These are phyloP conservation scores for Tethya wilhelma DNA, from an alignment of 37 sponge, comb jelly and placozoan genomes.

Conservation along the genomic window DNA sequence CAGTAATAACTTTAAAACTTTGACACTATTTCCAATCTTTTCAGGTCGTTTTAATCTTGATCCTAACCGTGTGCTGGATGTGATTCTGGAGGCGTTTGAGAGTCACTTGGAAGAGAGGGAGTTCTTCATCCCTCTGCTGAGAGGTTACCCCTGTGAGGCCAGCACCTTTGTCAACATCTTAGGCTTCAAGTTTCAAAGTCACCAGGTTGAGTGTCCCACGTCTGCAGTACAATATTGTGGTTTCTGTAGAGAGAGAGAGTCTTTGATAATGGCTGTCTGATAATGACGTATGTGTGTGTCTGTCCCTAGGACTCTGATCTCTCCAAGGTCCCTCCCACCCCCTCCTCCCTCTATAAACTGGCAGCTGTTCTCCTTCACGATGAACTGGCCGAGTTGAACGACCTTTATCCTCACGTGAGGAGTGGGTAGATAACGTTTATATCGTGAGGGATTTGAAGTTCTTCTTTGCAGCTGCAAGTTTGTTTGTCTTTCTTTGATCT, in stretches of 20 bases:
- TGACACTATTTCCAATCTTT: no score
- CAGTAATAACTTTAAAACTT: no score
- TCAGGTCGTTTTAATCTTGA: conserved; percentile 93
- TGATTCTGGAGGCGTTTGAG: conserved; percentile 93
- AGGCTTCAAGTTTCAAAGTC: conserved; percentile 89
- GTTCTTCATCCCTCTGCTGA: conserved; percentile 80
- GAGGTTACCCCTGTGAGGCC: conserved; percentile 73
- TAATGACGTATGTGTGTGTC: not conserved
- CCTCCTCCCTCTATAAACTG: conserved; percentile 72
- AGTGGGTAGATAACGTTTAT: no score
- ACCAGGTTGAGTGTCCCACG: conserved; percentile 48
- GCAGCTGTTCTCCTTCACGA: conserved; percentile 85
- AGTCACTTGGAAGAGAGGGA: conserved; percentile 77
- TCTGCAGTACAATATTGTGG: not conserved
- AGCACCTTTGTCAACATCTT: conserved; percentile 88
- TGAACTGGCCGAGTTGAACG: conserved; percentile 63
- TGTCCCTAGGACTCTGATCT: conserved; percentile 10
- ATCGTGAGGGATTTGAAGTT: no score
- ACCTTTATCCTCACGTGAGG: conserved; percentile 85
- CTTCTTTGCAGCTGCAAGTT: not conserved
- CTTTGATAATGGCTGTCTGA: not conserved
- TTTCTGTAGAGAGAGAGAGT: not conserved
- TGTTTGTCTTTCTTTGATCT: not conserved
- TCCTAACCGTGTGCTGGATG: conserved; percentile 96
- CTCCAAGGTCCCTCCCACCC: conserved; percentile 20